Evolutionary conservation across 2,888 invertebrate species (phyloP), one percentile per base, ranked within the genome.

Genomic region (Ecdyonurus torrentis): DNA sequence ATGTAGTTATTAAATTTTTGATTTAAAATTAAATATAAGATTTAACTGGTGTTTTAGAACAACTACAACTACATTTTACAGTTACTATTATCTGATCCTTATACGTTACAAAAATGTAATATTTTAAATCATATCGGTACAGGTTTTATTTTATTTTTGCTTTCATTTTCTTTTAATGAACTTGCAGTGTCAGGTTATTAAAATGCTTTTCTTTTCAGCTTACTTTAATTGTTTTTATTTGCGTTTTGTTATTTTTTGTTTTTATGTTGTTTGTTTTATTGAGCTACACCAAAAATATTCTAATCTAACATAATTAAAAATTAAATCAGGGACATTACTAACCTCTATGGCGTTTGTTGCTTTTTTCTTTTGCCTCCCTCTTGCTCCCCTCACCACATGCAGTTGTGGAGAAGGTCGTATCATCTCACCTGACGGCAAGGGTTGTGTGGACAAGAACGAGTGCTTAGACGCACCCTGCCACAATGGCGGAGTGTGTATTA

Each of bases 401-500:
- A 94, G 94, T 78, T 95, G 94, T 81, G 93, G 92, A 72, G 91
- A 92, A 79, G 94, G 94, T 77, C 87, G 89, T 76, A 83, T 91
- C 73, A 87, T 91, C 78, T 89, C 93, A 66, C 84, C 88, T 68
- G 93, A 94, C 78, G 86, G 86, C 72, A 92, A 93, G 77, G 90
- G 90, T 74, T 95, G 95, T 79, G 88, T 87, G 79, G 94, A 95
- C 81, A 91, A 91, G 78, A 91, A 95, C 79, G 95, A 95, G 77
- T 95, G 95, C 77, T 83, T 91, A 76, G 92, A 93, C 79, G 84
- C 88, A 76, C 94, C 94, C 67, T 95, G 95, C 77, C 83, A 91
- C 72, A 93, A 95, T 76, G 93, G 93, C 68, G 94, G 93, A 68
- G 85, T 88, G 66, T 95, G 95, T 77, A 84, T 89, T 74, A 94